Evolutionary conservation across 2,797 vertebrate genomes (phyloP), one percentile per base, ranked within the genome.

Genomic region (Hydrocynus forskahlii): DNA sequence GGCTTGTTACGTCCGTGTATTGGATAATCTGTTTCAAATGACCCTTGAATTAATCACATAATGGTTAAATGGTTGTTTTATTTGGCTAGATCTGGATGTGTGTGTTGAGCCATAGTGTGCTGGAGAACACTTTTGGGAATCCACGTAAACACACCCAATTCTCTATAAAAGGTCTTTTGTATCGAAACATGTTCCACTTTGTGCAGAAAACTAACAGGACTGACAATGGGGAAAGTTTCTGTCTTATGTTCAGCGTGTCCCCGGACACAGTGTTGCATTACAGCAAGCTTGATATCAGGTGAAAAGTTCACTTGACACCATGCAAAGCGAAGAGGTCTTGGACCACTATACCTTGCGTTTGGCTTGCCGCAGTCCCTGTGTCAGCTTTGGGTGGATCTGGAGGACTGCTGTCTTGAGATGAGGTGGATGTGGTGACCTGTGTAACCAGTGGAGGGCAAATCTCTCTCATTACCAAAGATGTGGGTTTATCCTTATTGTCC

Each of bases 401-500:
- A 69, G 92, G 85, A 69, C 93, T 93, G 55, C 88, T 71, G 79
- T 80, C 89, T 85, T 90, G 94, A 57, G 89, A 89, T 74, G 86
- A 90, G 25, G 85, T 83, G 50, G 92, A 45, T n/a, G 91, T 83
- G 76, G 92, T 87, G 55, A 84, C 91, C 82, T 80, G 88, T 83
- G 5, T 79, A 62, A 72, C 86, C 8, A 89, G 87, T 17, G 92
- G 81, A 4, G 91, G 92, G 76, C 91, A 91, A 2, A 91, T 89
- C 84, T 93, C 95, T 92, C 95, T 96, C 85, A 96, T 95, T 38
- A 94, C 89, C 45, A 95, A 87, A 1, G 91, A 93, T 0, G 90
- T 93, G 5, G 95, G 95, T 86, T 96, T 96, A 87, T 96, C 95
- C 88, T 94, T 95, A 86, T 80, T 88, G 50, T 96, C 96, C 38